Base-by-base conservation (phyloP, 2,113 vertebrate species). In the Poeciliopsis turrubarensis region DNA sequence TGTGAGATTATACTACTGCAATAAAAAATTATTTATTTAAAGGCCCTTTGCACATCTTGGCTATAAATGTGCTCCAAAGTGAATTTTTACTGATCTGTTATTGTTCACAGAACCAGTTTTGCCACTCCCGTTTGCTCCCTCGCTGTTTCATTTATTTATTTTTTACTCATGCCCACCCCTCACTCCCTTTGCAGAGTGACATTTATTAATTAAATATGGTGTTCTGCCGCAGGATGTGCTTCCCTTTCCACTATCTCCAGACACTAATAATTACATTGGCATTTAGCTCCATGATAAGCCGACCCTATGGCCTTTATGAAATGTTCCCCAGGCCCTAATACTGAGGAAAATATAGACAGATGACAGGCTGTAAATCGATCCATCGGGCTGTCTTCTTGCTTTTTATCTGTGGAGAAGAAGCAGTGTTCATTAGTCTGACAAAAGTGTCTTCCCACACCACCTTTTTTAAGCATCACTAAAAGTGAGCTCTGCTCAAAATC, bases 211-310 rank as follows among this genome's bases (percentile, higher is more conserved):
- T 92, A 93, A 94, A 93, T 94, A 93, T 89, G 88, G 83, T 92
- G 85, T 89, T 77, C 82, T 88, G 90, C 91, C 87, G 80, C 86
- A 83, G 90, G 93, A 92, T 86, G 81, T 81, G 80, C 83, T 85
- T 91, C 84, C 88, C 79, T 91, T 88, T 87, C 75, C 83, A 83
- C 90, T 87, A 88, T 94, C 90, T 90, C 84, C 86, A 93, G 92
- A 93, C 91, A 87, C 89, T 92, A 91, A 93, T 94, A 94, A 94
- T 93, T 94, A 94, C 91, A 90, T 93, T 94, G 93, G 89, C 93
- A 93, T 93, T 94, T 94, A 94, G 88, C 91, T 86, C 72, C 31
- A 51, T 87, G 86, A 91, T 93, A 91, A 91, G 83, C 81, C 76
- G 60, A 86, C 90, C 89, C 92, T 87, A 82, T 91, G 89, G 92